Base-by-base conservation (phyloP, 2,797 vertebrate genomes). In the Cephalopachus bancanus region DNA sequence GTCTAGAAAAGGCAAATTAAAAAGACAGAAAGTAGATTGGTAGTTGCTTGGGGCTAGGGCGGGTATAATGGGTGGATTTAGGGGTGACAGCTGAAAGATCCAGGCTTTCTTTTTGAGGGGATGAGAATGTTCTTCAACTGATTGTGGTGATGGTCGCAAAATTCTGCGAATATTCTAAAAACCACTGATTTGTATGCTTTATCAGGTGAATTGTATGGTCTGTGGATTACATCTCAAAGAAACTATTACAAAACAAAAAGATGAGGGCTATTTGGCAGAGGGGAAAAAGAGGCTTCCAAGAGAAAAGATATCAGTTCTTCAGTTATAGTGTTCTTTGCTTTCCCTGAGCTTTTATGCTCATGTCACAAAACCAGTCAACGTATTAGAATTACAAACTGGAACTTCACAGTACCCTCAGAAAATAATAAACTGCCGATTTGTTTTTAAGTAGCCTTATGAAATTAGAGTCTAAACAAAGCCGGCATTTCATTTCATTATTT, bases 351-450 rank as follows among this genome's bases (percentile, higher is more conserved):
- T 85, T 33, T 26, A 5, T 3, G 74, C 5, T 89, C 33, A 30
- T 64, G 84, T 14, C 3, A 5, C 79, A 59, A 14, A 57, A 15
- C 26, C 1, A 53, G 49, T 55, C 30, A 10, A 0, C 0, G 0
- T 6, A 53, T 37, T 71, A n/a, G 28, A 62, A 76, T 69, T 49
- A 55, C 65, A 59, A 28, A 49, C 17, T 7, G 7, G 55, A 55
- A 65, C 44, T 10, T 26, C 37, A 30, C 10, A 3, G 20, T 8
- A 11, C 14, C 51, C 28, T 59, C 20, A 16, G 14, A 69, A 92
- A 71, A 28, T 7, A 59, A 57, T 1, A 11, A 33, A 33, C 20
- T n/a, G 64, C 71, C 3, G 55, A 33, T 51, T 74, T 20, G 15
- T 51, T 44, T 79, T 19, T 28, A 51, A 26, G 44, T 2, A 37